phyloP scores from a whole-genome alignment of 2,113 vertebrate species.

The Dasyurus viverrinus region DNA sequence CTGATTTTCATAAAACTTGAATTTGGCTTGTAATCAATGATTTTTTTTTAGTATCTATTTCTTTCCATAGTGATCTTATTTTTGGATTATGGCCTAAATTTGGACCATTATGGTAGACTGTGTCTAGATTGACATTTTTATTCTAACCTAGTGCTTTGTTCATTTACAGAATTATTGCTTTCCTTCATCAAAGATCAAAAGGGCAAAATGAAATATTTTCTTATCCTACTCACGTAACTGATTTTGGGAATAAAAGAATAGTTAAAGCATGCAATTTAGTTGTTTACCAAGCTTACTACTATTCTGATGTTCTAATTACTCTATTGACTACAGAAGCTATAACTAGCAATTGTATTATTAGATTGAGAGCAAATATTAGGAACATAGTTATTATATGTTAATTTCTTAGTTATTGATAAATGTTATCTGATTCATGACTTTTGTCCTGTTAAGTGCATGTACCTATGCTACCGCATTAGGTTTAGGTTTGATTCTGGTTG shows the following conservation, averaged over 20 bases:
- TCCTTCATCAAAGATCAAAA: slow-evolving; percentile 5
- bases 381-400: not conserved
- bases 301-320: not conserved
- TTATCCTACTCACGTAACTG: not conserved
- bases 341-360: not conserved
- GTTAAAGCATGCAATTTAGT: not conserved
- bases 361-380: not conserved
- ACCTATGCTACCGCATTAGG: not conserved
- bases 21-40: not conserved
- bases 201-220: not conserved
- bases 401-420: not conserved
- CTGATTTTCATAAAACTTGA: not conserved
- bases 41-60: not conserved
- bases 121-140: not conserved
- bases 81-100: not conserved
- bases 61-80: not conserved
- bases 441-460: not conserved
- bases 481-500: slow-evolving; percentile 12
- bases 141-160: not conserved
- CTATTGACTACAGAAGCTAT: not conserved
- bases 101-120: not conserved
- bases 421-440: not conserved
- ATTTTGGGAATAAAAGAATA: not conserved
- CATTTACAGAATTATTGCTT: slow-evolving; percentile 28
- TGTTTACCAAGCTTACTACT: not conserved